phyloP scores from a whole-genome alignment of 1,140 invertebrate species.

The Procambarus clarkii region DNA sequence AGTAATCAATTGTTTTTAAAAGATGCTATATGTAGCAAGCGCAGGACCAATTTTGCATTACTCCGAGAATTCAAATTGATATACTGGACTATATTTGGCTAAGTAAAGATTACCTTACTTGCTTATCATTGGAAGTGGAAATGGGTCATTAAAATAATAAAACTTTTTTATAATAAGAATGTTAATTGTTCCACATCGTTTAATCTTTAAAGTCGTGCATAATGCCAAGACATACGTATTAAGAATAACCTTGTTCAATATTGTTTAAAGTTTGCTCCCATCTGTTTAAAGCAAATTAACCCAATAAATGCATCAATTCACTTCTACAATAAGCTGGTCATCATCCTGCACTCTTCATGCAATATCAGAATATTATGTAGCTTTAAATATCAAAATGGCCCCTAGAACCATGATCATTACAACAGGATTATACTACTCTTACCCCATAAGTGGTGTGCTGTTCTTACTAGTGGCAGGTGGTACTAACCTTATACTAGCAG shows the following conservation, averaged over 20 bases:
- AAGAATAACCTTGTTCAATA: background rate
- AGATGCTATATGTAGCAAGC: too few relatives aligned
- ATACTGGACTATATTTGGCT: too few relatives aligned
- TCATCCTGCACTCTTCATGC: background rate
- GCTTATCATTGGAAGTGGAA: too few relatives aligned
- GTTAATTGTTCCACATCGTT: background rate
- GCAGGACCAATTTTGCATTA: too few relatives aligned
- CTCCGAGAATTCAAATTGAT: too few relatives aligned
- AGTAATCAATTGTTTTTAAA: background rate
- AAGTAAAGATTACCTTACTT: too few relatives aligned
- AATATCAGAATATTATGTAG: constrained; percentile 26
- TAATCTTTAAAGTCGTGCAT: background rate
- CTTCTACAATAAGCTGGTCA: constrained; percentile 1
- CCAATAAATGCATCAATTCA: background rate
- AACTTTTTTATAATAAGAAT: background rate
- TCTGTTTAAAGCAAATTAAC: constrained; percentile 9
- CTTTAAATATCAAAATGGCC: constrained; percentile 57
- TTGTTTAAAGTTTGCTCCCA: background rate
- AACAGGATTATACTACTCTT: constrained; percentile 25
- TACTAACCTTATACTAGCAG: too few relatives aligned
- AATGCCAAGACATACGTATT: background rate
- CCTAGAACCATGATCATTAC: constrained; percentile 54
- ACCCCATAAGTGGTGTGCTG: background rate
- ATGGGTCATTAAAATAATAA: background rate
- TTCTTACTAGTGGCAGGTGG: background rate